Evolutionary conservation across 1,140 invertebrate species (phyloP).

Genomic region (Brachionus koreanus): DNA sequence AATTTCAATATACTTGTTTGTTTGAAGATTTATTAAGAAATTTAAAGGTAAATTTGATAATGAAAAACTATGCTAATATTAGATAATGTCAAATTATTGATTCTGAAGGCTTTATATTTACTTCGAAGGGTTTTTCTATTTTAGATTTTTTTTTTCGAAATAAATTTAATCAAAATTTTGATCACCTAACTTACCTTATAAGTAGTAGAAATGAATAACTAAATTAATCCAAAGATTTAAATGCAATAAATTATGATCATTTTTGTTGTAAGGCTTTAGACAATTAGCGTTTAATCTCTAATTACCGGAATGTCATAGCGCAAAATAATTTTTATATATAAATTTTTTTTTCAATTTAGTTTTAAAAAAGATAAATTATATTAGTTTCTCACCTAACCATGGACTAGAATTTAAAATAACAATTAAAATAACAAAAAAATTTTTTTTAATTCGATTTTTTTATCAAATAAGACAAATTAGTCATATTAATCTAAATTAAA

Average conservation of each 20-base stretch:
- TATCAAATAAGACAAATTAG: not conserved
- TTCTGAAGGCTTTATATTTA: not conserved
- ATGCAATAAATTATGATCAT: not conserved
- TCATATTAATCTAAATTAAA: not conserved
- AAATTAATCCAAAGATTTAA: not conserved
- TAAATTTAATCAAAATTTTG: not conserved
- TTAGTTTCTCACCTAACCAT: too few species aligned
- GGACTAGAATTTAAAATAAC: too few species aligned
- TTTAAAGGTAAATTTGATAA: not conserved
- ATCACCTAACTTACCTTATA: not conserved
- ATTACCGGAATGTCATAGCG: too few species aligned
- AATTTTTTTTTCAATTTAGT: not conserved
- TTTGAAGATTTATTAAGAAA: not conserved
- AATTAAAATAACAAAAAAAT: not conserved
- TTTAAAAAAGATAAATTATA: too few species aligned
- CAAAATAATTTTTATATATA: too few species aligned
- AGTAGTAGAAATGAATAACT: not conserved
- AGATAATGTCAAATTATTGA: not conserved
- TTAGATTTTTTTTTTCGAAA: not conserved
- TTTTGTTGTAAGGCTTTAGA: not conserved
- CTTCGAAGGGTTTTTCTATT: not conserved
- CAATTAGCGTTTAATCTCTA: not conserved
- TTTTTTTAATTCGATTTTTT: not conserved
- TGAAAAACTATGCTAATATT: not conserved
- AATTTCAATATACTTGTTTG: not conserved